Conservation (phyloP, 2,113 vertebrate genomes). For the Chaenocephalus aceratus region DNA sequence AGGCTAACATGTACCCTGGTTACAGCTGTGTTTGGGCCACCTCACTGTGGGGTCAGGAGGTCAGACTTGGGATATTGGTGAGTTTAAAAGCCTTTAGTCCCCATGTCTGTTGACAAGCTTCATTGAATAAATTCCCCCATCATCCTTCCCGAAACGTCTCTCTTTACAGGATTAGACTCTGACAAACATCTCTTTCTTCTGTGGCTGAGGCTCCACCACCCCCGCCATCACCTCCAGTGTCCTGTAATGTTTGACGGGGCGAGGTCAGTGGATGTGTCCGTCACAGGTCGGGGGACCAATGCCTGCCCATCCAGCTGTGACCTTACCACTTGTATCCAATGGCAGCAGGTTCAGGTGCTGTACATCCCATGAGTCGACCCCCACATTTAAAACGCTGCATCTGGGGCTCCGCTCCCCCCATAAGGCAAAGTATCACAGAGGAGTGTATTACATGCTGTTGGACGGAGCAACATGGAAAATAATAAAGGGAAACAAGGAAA, state of each 20-base stretch:
- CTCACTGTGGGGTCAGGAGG: constrained; percentile 50
- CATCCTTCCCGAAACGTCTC: constrained; percentile 70
- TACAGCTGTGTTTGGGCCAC: constrained; percentile 83
- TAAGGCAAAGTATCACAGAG: constrained; percentile 37
- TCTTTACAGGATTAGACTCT: constrained; percentile 85
- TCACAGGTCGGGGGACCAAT: constrained; percentile 75
- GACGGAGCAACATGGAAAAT: constrained; percentile 1
- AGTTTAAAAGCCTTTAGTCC: constrained; percentile 58
- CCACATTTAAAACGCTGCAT: constrained; percentile 73
- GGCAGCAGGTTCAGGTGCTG: constrained; percentile 72
- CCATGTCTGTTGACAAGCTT: constrained; percentile 73
- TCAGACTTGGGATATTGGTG: constrained; percentile 58
- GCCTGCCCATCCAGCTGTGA: constrained; percentile 76
- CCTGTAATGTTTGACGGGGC: constrained; percentile 27
- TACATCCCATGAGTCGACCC: constrained; percentile 42
- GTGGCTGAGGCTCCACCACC: constrained; percentile 24
- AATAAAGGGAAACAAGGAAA: background rate
- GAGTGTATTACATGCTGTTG: constrained; percentile 9
- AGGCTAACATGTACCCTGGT: constrained; percentile 43
- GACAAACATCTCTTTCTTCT: constrained; percentile 77
- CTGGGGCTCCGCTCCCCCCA: constrained; percentile 6
- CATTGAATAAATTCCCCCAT: constrained; percentile 81
- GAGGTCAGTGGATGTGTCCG: constrained; percentile 39
- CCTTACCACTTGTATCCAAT: constrained; percentile 76
- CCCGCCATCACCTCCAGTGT: constrained; percentile 26